phyloP scores from a whole-genome alignment of 2,888 invertebrate species.

The Macaria notata region DNA sequence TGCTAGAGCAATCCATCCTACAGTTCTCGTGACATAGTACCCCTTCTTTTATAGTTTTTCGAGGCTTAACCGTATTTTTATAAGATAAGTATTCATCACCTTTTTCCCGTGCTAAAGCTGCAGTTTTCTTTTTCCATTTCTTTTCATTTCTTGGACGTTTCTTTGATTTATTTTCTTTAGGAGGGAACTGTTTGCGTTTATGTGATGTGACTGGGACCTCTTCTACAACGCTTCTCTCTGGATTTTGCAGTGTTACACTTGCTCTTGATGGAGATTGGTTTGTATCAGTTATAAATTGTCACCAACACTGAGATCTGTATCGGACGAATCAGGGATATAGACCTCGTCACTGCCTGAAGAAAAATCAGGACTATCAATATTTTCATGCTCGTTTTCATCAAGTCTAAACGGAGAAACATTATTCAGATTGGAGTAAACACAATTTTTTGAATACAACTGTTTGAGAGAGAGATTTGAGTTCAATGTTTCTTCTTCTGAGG shows the following conservation, averaged over 20 bases:
- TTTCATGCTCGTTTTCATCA: constrained; percentile 15
- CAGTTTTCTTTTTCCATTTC: constrained; percentile 22
- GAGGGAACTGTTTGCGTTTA: constrained; percentile 10
- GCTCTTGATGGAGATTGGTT: constrained; percentile 14
- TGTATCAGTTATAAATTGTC: constrained; percentile 11
- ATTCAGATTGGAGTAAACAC: constrained; percentile 14
- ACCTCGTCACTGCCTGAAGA: constrained; percentile 19
- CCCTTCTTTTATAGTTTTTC: constrained; percentile 22
- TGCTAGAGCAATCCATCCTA: constrained; percentile 16
- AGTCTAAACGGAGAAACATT: constrained; percentile 17
- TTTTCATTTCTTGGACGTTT: constrained; percentile 26
- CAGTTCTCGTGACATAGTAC: constrained; percentile 22
- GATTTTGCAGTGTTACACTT: constrained; percentile 13
- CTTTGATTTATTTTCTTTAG: constrained; percentile 24
- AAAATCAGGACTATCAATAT: constrained; percentile 18
- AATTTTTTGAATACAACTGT: constrained; percentile 6
- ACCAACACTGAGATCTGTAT: constrained; percentile 19
- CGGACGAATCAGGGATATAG: constrained; percentile 18
- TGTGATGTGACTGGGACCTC: constrained; percentile 14
- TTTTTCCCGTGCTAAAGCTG: constrained; percentile 21
- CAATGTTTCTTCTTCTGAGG: constrained; percentile 17
- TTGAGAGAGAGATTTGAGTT: constrained; percentile 11
- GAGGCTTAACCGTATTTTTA: constrained; percentile 14
- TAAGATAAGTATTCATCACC: constrained; percentile 23
- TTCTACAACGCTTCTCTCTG: constrained; percentile 12